phyloP scores from a whole-genome alignment of 2,888 invertebrate species.

The Phyto melanocephala region DNA sequence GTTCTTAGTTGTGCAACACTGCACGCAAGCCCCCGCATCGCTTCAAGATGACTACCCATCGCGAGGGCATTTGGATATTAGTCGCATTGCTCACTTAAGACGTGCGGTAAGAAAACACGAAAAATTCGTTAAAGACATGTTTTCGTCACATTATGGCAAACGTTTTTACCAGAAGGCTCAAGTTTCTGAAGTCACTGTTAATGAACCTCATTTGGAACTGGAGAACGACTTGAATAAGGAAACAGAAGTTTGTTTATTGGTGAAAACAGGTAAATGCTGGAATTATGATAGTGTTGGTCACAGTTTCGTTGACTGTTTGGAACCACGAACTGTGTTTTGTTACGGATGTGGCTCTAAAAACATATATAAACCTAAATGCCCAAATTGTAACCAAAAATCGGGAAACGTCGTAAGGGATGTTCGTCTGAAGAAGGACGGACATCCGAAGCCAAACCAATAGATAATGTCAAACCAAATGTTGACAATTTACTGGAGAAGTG shows the following conservation, averaged over 20 bases:
- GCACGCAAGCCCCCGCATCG: too few relatives aligned
- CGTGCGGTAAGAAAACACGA: neutral
- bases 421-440: neutral
- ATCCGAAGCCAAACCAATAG: too few relatives aligned
- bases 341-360: conserved; percentile 4
- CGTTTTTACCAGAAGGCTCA: neutral
- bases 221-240: neutral
- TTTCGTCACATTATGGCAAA: neutral
- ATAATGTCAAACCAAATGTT: too few relatives aligned
- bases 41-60: too few relatives aligned
- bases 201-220: neutral
- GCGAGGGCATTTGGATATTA: too few relatives aligned
- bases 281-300: neutral
- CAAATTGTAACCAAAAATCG: neutral
- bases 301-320: neutral
- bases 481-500: too few relatives aligned
- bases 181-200: neutral
- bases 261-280: neutral
- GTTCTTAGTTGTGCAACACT: too few relatives aligned
- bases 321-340: neutral
- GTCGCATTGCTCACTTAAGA: neutral
- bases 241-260: neutral
- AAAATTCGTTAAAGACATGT: neutral
- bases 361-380: neutral
- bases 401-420: neutral